Evolutionary conservation across 2,888 invertebrate species (phyloP), one percentile per base, ranked within the genome.

Genomic region (Subacronicta megacephala): DNA sequence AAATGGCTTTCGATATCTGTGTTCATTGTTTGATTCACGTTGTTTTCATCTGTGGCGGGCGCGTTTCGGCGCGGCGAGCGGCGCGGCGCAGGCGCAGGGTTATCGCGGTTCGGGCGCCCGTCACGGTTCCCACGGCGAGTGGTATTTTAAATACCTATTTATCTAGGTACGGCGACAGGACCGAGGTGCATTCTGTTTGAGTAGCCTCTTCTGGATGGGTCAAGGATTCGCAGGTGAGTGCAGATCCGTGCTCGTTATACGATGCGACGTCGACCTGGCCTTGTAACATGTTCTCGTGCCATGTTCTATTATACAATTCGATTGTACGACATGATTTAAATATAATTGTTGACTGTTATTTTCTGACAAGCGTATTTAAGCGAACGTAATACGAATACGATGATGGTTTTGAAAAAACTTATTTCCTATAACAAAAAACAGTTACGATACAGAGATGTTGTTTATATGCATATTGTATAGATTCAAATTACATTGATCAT

Each of bases 131-230:
- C 93, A 94, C 93, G 93, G 85, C 82, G 82, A 89, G 81, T 86
- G 93, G 90, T 86, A 93, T 93, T 92, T 93, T 92, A 93, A 91
- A 93, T 94, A 91, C 93, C 92, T 93, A 93, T 90, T 89, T 90
- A 89, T 89, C 84, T 89, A 88, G 76, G 83, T 87, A 86, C 88
- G 88, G 93, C 85, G 93, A 93, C 93, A 93, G 93, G 90, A 92
- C 88, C 80, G 84, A 78, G 84, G 82, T 88, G 87, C 90, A 90
- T 90, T 90, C 87, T 86, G 88, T 76, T 84, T 80, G 88, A 92
- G 92, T 92, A 92, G 92, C 90, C 91, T 92, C 92, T 92, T 90
- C 93, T 90, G 92, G 93, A 93, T 93, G 92, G 93, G 93, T 94
- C 93, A 93, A 94, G 93, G 93, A 92, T 93, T 81, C 82, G 75